Evolutionary conservation across 1,140 invertebrate species (phyloP).

Genomic region (Heliconius hermathena): DNA sequence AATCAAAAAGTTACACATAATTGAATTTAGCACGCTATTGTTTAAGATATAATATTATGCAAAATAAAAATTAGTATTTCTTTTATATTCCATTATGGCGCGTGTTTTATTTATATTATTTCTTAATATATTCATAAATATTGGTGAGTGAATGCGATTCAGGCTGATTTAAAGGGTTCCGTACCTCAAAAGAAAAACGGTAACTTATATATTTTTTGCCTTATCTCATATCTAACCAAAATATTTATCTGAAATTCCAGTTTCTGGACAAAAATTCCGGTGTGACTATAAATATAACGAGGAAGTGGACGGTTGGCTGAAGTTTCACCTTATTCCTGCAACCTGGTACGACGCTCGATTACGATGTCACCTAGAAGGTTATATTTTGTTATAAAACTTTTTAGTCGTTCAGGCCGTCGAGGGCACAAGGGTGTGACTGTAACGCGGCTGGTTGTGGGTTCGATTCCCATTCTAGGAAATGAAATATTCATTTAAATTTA

Average conservation of each 20-base stretch:
- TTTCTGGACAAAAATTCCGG: background rate
- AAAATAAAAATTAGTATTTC: background rate
- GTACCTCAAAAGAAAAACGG: too few relatives aligned
- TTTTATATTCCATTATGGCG: background rate
- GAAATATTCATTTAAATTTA: too few relatives aligned
- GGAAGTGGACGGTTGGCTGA: background rate
- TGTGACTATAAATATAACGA: background rate
- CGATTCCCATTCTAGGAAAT: background rate
- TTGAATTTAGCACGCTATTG: background rate
- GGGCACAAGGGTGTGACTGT: too few relatives aligned
- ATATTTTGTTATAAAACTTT: background rate
- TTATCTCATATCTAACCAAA: background rate
- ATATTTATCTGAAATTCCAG: background rate
- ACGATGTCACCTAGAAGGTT: slow-evolving; percentile 3
- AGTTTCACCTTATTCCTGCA: background rate
- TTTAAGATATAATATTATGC: background rate
- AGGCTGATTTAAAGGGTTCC: background rate
- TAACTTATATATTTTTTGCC: too few relatives aligned
- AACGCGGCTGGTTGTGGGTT: too few relatives aligned
- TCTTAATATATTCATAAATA: background rate
- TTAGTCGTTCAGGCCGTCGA: too few relatives aligned
- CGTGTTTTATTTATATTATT: background rate
- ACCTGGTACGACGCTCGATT: background rate
- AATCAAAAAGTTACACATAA: background rate
- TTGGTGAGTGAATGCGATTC: background rate